Base-by-base conservation (phyloP, 2,797 vertebrate species). In the Gallinago stenura region DNA sequence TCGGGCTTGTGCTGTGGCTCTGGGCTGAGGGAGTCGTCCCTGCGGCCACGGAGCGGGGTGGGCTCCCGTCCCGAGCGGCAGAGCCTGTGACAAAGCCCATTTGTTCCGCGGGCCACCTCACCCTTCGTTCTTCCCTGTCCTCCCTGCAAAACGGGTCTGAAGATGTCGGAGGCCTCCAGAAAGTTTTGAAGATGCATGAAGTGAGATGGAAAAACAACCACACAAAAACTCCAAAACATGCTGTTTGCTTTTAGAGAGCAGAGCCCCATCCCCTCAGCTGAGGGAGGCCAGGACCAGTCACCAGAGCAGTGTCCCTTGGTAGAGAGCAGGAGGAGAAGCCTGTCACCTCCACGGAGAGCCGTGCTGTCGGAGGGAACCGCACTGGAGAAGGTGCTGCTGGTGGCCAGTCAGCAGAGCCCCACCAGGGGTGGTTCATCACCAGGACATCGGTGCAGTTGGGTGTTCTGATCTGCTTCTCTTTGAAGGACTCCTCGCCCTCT, bases 81-180 rank as follows among this genome's bases (percentile, higher is more conserved):
- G 20, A 13, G 71, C 15, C 87, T 15, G 24, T 11, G 15, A 5
- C 6, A 1, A 15, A 7, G 35, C 3, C 5, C 17, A 0, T 56
- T 46, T 31, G 28, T 39, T 25, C 17, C 2, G 0, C 0, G 2
- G 50, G 19, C 54, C 6, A 4, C 77, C 58, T 76, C 1, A 0
- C 56, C 43, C 37, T n/a, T 45, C 15, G 1, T 15, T 28, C 87
- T 48, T 17, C 1, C 1, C 56, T 75, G 22, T 45, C 5, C 53
- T 39, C 14, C 26, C 25, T 13, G 31, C 45, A 56, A 28, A 57
- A 25, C 57, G 1, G 0, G 11, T 53, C 41, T 10, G 35, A 18
- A 54, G 39, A 12, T 19, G 3, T 75, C 26, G 14, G 41, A 28
- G 26, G 15, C 20, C 56, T 76, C n/a, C 0, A 1, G 35, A 22